Base-by-base conservation (phyloP, 2,888 invertebrate genomes). In the Altica lythri region DNA sequence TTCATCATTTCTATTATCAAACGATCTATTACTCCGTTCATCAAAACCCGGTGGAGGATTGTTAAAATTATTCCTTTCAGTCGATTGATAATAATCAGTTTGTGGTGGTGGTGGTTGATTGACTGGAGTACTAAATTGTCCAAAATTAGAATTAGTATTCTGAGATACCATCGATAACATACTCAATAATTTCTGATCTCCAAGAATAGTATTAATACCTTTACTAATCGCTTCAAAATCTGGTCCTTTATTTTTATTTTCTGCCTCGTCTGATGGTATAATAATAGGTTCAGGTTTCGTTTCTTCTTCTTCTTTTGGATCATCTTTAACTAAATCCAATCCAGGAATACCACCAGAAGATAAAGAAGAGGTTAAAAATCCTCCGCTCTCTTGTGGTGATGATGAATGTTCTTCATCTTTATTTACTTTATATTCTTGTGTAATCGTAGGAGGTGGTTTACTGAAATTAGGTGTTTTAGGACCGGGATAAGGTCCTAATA, bases 281-380 rank as follows among this genome's bases (percentile, higher is more conserved):
- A n/a, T n/a, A n/a, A n/a, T n/a, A n/a, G n/a, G n/a, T n/a, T n/a
- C n/a, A n/a, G n/a, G n/a, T n/a, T n/a, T n/a, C n/a, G n/a, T n/a
- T n/a, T n/a, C n/a, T n/a, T 46, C 38, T 30, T 58, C 45, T 2
- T 59, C 57, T 18, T 32, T 75, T 75, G 13, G 38, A 22, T 54
- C 69, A 2, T 81, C 81, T 59, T 78, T 79, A 6, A 86, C 84
- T 55, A 89, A 79, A 78, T 89, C 89, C 52, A 89, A 78, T 0
- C 89, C 89, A 6, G 89, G 89, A 68, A 89, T 89, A 32, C 83
- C 85, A 65, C 81, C 83, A 44, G 70, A 66, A 17, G 67, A 54
- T 22, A n/a, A n/a, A n/a, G 58, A 25, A 1, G 61, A 50, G 32
- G 64, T 61, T 32, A 67, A 48, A 51, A 67, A 66, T 14, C 53